Percentiles rank a stretch among this genome's conserved stretches.
Conservation (phyloP, 2,113 vertebrate species). For the Apodemus sylvaticus region DNA sequence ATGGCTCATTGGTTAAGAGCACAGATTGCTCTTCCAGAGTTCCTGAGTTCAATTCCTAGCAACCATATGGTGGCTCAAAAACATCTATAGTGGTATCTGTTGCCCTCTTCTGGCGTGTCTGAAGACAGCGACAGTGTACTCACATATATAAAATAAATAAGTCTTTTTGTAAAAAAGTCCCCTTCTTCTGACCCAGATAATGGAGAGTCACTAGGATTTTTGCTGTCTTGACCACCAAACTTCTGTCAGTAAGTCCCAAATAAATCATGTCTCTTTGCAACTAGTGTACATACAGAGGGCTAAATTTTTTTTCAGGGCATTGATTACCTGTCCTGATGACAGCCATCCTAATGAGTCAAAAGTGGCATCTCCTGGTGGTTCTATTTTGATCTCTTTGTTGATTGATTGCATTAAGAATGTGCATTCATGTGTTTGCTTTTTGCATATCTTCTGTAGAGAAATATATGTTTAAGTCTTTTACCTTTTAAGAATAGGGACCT, state of each 20-base stretch:
- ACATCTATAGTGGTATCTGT: too few species aligned
- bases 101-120: too few species aligned
- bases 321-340: background rate
- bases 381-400: slow-evolving; percentile 32
- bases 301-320: background rate
- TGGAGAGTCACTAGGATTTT: background rate
- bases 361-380: background rate
- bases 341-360: background rate
- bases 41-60: too few species aligned
- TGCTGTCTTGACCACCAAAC: background rate
- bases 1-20: too few species aligned
- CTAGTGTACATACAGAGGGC: background rate
- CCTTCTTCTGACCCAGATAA: background rate
- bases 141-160: too few species aligned
- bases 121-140: too few species aligned
- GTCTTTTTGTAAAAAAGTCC: background rate
- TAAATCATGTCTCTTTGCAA: background rate
- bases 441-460: slow-evolving; percentile 28
- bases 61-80: too few species aligned
- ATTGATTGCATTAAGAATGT: background rate
- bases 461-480: slow-evolving; percentile 15
- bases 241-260: background rate
- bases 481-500: slow-evolving; percentile 4
- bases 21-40: too few species aligned
- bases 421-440: background rate